phyloP scores from a whole-genome alignment of 2,797 vertebrate genomes.

The Semotilus atromaculatus region DNA sequence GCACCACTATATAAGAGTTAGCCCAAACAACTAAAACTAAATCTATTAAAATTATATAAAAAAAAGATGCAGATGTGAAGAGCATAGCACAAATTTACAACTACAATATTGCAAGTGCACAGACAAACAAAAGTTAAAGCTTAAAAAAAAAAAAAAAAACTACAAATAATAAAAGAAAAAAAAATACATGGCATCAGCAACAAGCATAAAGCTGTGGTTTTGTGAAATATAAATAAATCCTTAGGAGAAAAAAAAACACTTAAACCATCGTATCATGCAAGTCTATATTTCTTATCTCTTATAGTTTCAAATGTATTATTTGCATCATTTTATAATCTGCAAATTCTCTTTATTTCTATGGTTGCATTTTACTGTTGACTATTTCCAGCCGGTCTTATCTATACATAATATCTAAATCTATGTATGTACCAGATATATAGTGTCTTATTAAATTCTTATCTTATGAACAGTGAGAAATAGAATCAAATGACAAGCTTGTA shows the following conservation, averaged over 20 bases:
- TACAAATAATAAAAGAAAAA: slow-evolving; percentile 29
- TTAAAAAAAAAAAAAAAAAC: not conserved
- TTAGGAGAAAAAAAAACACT: not conserved
- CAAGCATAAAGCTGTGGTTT: slow-evolving; percentile 41
- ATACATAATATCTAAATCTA: slow-evolving; percentile 13
- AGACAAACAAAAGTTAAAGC: slow-evolving; percentile 43
- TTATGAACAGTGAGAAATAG: slow-evolving; percentile 4
- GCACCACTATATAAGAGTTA: not conserved
- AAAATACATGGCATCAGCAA: slow-evolving; percentile 5
- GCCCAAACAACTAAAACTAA: slow-evolving; percentile 10
- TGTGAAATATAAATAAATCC: slow-evolving; percentile 9
- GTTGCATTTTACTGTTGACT: slow-evolving; percentile 7
- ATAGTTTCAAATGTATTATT: not conserved
- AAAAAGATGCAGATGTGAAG: slow-evolving; percentile 17
- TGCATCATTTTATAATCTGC: slow-evolving; percentile 8
- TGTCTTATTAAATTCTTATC: not conserved
- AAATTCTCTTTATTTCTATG: slow-evolving; percentile 18
- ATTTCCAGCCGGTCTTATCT: not conserved
- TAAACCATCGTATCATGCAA: not conserved
- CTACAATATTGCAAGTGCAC: slow-evolving; percentile 10
- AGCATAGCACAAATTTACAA: not conserved
- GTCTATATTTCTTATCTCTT: slow-evolving; percentile 12
- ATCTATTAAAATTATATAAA: not conserved
- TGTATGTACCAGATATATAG: slow-evolving; percentile 3
- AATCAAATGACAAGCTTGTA: slow-evolving; percentile 12